Evolutionary conservation across 2,113 vertebrate species (phyloP).

Genomic region (Limanda limanda): DNA sequence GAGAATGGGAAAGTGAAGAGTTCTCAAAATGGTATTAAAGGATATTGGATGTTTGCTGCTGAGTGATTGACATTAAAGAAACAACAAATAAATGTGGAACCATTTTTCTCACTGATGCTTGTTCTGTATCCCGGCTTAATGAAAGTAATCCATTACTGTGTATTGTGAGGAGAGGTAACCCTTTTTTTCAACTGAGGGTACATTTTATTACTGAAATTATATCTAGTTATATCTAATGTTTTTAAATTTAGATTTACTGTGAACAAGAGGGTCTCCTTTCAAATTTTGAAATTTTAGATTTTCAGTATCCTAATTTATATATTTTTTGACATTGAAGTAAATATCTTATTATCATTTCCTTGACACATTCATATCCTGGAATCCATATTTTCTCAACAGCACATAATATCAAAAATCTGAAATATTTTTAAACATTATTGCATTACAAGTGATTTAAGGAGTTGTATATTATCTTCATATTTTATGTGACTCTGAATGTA

Average conservation of each 20-base stretch:
- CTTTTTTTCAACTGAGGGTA: neutral
- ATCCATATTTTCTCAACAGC: too few relatives aligned
- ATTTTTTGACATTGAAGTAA: too few relatives aligned
- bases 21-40: constrained; percentile 8
- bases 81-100: neutral
- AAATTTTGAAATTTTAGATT: neutral
- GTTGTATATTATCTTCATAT: too few relatives aligned
- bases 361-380: too few relatives aligned
- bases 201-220: constrained; percentile 11
- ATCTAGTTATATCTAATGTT: constrained; percentile 2
- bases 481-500: too few relatives aligned
- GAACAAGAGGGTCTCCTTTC: neutral
- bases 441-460: too few relatives aligned
- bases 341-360: too few relatives aligned
- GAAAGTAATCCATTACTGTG: too few relatives aligned
- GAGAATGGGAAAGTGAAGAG: constrained; percentile 13
- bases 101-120: constrained; percentile 1
- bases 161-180: neutral
- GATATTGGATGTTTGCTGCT: constrained; percentile 20
- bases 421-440: too few relatives aligned
- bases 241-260: constrained; percentile 27
- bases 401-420: too few relatives aligned
- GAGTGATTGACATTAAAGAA: constrained; percentile 6
- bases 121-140: neutral
- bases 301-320: too few relatives aligned